Evolutionary conservation across 2,113 vertebrate genomes (phyloP), one percentile per base, ranked within the genome.

Genomic region (Xiphorhynchus elegans): DNA sequence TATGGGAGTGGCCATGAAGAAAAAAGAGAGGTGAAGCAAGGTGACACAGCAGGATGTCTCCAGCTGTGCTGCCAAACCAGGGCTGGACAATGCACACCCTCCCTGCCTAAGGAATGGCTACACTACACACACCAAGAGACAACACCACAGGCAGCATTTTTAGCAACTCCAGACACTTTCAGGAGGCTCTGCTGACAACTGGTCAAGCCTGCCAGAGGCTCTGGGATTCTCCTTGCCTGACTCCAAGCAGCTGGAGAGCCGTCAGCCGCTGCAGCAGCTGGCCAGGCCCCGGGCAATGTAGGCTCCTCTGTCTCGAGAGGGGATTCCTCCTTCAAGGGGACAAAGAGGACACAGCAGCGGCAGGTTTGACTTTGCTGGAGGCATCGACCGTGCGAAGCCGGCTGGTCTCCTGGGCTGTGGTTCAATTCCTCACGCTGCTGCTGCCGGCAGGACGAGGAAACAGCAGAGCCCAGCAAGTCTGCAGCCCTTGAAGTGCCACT

Each of bases 281-380:
- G 76, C 68, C 85, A 74, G 88, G 93, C 96, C 95, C 73, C 21
- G 0, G 96, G 96, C 96, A 95, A 87, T n/a, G 80, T 15, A 84
- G 94, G 76, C 83, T 90, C 25, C 67, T 69, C 78, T 59, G 81
- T 82, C 93, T 95, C 91, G 0, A 70, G 90, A 89, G 94, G 94
- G 90, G 84, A 91, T 93, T 95, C 95, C 94, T 94, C 93, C 96
- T 93, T 92, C 91, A 96, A 92, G 91, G 83, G 92, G 93, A 95
- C 84, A 96, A 89, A 93, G 89, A 97, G 96, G 96, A 96, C 89
- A 92, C 55, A 19, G 87, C 83, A 58, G 88, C 74, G 88, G 85
- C 76, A 91, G 89, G 42, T 95, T 92, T 96, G 94, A 96, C 97
- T 96, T 96, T 96, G 97, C 96, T 96, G 89, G 91, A 96, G 96